Conservation (phyloP, 2,113 vertebrate species). For the Gobio gobio region DNA sequence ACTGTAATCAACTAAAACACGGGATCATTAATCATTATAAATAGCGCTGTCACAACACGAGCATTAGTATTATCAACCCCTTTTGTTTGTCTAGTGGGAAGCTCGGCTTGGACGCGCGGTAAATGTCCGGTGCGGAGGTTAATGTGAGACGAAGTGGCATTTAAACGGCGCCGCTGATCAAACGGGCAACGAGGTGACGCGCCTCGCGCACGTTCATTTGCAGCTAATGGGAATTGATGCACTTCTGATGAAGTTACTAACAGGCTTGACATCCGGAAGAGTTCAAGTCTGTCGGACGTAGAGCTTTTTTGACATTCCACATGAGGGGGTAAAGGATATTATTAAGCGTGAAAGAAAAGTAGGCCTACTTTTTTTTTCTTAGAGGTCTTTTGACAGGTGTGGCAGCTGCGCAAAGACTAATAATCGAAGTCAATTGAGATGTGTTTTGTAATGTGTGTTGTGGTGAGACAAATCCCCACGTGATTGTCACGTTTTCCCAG, state of each 20-base stretch:
- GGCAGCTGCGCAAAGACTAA: background rate
- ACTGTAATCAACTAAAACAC: slow-evolving; percentile 99
- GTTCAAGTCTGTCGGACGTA: slow-evolving; percentile 49
- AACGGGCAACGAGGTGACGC: slow-evolving; percentile 86
- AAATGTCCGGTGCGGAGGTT: slow-evolving; percentile 84
- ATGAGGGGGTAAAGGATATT: slow-evolving; percentile 11
- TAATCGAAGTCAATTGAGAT: background rate
- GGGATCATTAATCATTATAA: slow-evolving; percentile 99
- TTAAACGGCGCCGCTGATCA: slow-evolving; percentile 90
- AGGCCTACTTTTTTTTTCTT: background rate
- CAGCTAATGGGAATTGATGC: slow-evolving; percentile 91
- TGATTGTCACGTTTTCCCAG: background rate
- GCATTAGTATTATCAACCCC: slow-evolving; percentile 85
- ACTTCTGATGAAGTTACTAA: slow-evolving; percentile 82
- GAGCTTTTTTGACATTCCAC: slow-evolving; percentile 34
- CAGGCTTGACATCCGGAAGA: slow-evolving; percentile 77
- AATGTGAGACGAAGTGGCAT: slow-evolving; percentile 93
- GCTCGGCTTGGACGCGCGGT: slow-evolving; percentile 53
- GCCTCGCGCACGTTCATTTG: slow-evolving; percentile 87
- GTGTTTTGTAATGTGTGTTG: background rate
- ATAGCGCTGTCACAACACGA: slow-evolving; percentile 96
- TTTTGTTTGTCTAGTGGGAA: slow-evolving; percentile 88
- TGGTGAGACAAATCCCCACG: background rate
- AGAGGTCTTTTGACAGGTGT: background rate
- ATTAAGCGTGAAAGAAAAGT: background rate